Conservation (phyloP, 1,140 invertebrate genomes). For the Danaus plexippus region DNA sequence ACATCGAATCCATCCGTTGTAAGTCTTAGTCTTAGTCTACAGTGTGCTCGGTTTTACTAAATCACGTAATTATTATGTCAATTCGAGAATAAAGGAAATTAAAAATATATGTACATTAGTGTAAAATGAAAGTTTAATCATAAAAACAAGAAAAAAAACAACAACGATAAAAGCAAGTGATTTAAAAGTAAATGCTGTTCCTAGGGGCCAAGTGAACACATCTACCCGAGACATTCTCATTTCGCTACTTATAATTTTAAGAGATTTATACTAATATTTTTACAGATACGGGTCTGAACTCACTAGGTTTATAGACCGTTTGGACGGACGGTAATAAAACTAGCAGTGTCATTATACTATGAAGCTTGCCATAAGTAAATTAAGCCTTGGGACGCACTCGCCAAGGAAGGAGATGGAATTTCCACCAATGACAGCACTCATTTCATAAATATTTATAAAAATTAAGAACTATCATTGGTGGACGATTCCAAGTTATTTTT, state of each 20-base stretch:
- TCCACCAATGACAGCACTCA: no score
- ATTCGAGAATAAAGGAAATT: slow-evolving; percentile 23
- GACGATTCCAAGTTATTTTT: no score
- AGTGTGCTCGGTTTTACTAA: slow-evolving; percentile 14
- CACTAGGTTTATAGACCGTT: slow-evolving; percentile 38
- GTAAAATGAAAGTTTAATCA: slow-evolving; percentile 12
- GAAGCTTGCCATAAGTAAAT: neutral
- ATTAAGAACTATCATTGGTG: no score
- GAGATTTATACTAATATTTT: slow-evolving; percentile 33
- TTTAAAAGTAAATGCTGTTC: neutral
- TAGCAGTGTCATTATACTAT: slow-evolving; percentile 20
- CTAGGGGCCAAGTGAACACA: slow-evolving; percentile 12
- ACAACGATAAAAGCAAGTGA: slow-evolving; percentile 30
- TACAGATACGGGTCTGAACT: slow-evolving; percentile 31
- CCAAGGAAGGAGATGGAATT: no score
- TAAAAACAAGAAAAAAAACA: slow-evolving; percentile 33
- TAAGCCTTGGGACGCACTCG: no score
- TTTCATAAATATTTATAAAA: no score
- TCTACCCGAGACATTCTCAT: slow-evolving; percentile 17
- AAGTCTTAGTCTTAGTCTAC: slow-evolving; percentile 2
- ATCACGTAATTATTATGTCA: slow-evolving; percentile 13
- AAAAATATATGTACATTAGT: slow-evolving; percentile 30
- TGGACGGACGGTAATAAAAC: slow-evolving; percentile 46
- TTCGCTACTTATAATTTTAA: slow-evolving; percentile 17
- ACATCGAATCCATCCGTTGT: slow-evolving; percentile 11